Evolutionary conservation across 2,113 vertebrate genomes (phyloP).

Genomic region (Psilopogon haemacephalus): DNA sequence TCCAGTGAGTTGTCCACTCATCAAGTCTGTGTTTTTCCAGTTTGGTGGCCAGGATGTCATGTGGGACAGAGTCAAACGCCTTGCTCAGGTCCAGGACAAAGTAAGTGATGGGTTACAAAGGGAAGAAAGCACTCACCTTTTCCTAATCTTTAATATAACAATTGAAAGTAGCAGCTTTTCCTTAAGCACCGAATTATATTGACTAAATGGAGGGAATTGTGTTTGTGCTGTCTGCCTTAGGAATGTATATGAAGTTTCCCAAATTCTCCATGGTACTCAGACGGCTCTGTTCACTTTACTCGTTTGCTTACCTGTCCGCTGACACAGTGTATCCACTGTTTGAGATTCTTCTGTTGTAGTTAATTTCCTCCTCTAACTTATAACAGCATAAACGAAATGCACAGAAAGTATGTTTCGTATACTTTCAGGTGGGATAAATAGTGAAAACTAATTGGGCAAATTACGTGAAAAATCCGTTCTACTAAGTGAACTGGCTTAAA

Average conservation of each 20-base stretch:
- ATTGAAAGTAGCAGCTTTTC: not conserved
- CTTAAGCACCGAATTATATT: not conserved
- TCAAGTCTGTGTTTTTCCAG: too few species aligned
- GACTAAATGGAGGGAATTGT: not conserved
- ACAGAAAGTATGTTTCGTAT: rapidly evolving
- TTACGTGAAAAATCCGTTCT: not conserved
- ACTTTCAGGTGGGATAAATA: not conserved
- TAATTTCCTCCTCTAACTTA: not conserved
- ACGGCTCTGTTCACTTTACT: not conserved
- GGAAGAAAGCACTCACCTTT: not conserved
- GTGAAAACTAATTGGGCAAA: not conserved
- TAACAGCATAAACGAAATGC: not conserved
- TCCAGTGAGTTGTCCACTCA: too few species aligned
- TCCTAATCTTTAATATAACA: not conserved
- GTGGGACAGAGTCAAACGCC: too few species aligned
- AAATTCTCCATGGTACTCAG: not conserved
- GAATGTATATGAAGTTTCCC: not conserved
- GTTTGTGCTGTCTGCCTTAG: not conserved
- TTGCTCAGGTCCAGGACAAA: too few species aligned
- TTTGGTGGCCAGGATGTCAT: too few species aligned
- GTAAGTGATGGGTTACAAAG: not conserved
- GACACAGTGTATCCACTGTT: not conserved
- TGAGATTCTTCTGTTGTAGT: not conserved
- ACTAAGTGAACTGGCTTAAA: not conserved
- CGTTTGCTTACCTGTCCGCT: not conserved